These are phyloP conservation scores for Phortica magna DNA, from an alignment of 2,888 invertebrate genomes.

Conservation along the genomic window DNA sequence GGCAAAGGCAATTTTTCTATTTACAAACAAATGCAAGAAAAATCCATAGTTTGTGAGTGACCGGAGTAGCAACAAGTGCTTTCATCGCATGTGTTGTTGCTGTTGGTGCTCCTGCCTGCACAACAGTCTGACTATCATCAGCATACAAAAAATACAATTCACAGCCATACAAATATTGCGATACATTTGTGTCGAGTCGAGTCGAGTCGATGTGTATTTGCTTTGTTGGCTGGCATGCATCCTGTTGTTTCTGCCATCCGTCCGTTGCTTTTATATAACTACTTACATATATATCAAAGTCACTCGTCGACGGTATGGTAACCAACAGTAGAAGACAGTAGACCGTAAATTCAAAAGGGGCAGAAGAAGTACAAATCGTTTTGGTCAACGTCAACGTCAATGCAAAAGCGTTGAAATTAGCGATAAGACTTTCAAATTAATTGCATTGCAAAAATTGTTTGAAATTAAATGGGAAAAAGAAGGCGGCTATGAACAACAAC, in stretches of 20 bases:
- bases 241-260: constrained; percentile 64
- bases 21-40: constrained; percentile 40
- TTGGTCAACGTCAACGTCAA: constrained; percentile 17
- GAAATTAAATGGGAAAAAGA: neutral
- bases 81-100: constrained; percentile 50
- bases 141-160: constrained; percentile 18
- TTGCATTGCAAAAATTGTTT: constrained; percentile 23
- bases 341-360: neutral
- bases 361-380: constrained; percentile 10
- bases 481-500: neutral
- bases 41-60: neutral
- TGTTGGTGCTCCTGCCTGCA: constrained; percentile 35
- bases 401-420: neutral
- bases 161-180: neutral
- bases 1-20: constrained; percentile 67
- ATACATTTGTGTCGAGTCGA: constrained; percentile 4
- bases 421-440: constrained; percentile 28
- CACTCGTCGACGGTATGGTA: constrained; percentile 4
- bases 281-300: constrained; percentile 23
- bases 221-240: constrained; percentile 48
- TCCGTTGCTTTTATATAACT: constrained; percentile 64
- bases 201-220: neutral
- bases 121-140: constrained; percentile 33
- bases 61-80: constrained; percentile 52
- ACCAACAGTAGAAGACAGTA: constrained; percentile 2